These are phyloP conservation scores for Branchipolynoe longqiensis DNA, from an alignment of 2,888 invertebrate species.

Conservation along the genomic window DNA sequence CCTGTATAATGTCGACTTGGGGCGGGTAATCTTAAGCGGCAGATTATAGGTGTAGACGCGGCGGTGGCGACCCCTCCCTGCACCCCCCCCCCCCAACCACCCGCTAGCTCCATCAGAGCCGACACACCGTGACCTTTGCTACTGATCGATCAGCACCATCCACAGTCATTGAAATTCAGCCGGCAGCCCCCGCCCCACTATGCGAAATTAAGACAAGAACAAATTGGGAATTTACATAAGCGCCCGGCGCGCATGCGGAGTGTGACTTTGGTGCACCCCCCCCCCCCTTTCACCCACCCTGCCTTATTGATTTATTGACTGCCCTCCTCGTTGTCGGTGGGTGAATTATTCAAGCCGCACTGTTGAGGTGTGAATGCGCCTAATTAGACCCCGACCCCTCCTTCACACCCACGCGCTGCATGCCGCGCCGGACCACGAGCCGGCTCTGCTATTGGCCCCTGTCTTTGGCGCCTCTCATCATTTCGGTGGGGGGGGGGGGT, in stretches of 20 bases:
- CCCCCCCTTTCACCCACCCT: too few relatives aligned
- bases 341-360: slow-evolving; percentile 43
- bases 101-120: neutral
- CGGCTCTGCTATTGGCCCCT: too few relatives aligned
- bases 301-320: slow-evolving; percentile 41
- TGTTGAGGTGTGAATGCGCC: slow-evolving; percentile 26
- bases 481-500: too few relatives aligned
- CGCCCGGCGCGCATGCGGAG: slow-evolving; percentile 30
- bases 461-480: too few relatives aligned
- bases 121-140: slow-evolving; percentile 6
- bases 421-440: too few relatives aligned
- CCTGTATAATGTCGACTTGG: too few relatives aligned
- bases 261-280: neutral
- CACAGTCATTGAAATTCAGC: slow-evolving; percentile 39
- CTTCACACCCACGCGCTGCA: neutral
- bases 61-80: neutral
- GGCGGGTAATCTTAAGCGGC: too few relatives aligned
- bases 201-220: slow-evolving; percentile 56
- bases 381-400: slow-evolving; percentile 38
- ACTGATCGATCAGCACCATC: slow-evolving; percentile 8
- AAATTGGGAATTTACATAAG: slow-evolving; percentile 56
- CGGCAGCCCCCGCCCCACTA: neutral
- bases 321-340: slow-evolving; percentile 27
- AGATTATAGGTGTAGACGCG: too few relatives aligned
- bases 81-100: neutral